Evolutionary conservation across 1,140 invertebrate species (phyloP).

Genomic region (Helicoverpa armigera): DNA sequence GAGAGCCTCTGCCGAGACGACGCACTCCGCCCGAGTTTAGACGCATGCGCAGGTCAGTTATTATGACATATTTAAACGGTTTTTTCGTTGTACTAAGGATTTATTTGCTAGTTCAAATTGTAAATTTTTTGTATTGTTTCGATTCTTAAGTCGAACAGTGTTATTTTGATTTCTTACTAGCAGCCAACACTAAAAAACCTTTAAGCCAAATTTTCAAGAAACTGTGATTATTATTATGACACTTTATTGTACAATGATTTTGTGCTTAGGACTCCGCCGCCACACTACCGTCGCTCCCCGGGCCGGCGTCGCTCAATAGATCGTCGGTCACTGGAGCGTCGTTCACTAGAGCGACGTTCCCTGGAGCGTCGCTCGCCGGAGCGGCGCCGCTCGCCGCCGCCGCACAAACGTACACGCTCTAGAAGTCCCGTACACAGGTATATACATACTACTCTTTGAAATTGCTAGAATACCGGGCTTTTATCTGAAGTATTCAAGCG

Average conservation of each 20-base stretch:
- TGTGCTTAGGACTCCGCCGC: background rate
- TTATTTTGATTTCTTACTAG: too few species aligned
- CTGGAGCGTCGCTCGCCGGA: slow-evolving; percentile 4
- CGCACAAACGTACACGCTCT: slow-evolving; percentile 10
- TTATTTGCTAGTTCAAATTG: too few species aligned
- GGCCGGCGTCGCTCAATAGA: slow-evolving; percentile 35
- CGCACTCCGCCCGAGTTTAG: background rate
- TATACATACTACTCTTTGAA: background rate
- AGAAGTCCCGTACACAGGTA: slow-evolving; percentile 32
- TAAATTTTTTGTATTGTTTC: too few species aligned
- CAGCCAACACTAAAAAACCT: too few species aligned
- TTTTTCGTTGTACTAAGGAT: too few species aligned
- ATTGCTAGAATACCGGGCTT: too few species aligned
- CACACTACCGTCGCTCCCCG: slow-evolving; percentile 15
- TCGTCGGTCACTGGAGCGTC: slow-evolving; percentile 40
- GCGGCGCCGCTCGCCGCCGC: slow-evolving; percentile 17
- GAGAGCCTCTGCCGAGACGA: background rate
- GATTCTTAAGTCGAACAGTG: too few species aligned
- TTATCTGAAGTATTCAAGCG: too few species aligned
- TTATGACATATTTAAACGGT: too few species aligned
- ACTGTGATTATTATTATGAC: too few species aligned
- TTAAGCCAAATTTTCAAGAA: too few species aligned
- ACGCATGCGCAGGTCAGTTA: background rate
- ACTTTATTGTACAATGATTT: background rate
- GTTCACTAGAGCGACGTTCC: background rate